These are phyloP conservation scores for Halisarca cf. caerulea DNA, from an alignment of 37 sponge, comb jelly and placozoan species.

Conservation along the genomic window DNA sequence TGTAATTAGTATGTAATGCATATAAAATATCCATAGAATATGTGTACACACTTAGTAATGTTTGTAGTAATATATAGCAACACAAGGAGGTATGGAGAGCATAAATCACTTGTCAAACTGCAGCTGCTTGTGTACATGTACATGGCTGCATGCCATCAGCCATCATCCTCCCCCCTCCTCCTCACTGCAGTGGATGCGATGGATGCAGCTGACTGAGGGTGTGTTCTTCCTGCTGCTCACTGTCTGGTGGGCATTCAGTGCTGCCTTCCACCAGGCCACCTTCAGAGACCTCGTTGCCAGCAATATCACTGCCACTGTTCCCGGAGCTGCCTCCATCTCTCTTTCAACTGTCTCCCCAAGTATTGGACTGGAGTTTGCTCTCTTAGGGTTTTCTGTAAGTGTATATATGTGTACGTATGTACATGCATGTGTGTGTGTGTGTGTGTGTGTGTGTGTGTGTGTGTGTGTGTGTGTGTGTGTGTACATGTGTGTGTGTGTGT, in stretches of 20 bases:
- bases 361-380: background rate
- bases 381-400: background rate
- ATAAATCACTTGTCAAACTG: too few species aligned
- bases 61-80: too few species aligned
- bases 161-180: too few species aligned
- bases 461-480: background rate
- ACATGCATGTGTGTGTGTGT: too few species aligned
- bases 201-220: constrained; percentile 22
- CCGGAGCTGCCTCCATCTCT: background rate
- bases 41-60: too few species aligned
- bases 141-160: too few species aligned
- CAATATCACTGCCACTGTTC: background rate
- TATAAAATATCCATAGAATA: too few species aligned
- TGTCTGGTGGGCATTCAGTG: constrained; percentile 10
- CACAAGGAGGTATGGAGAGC: too few species aligned
- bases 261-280: background rate
- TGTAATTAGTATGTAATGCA: too few species aligned
- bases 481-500: background rate
- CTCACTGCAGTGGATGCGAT: constrained; percentile 19
- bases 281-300: background rate
- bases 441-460: too few species aligned
- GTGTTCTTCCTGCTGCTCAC: constrained; percentile 2
- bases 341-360: background rate
- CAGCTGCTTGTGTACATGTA: too few species aligned
- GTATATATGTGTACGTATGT: too few species aligned